Conservation (phyloP, 2,113 vertebrate genomes). For the Chlamydotis undulata region DNA sequence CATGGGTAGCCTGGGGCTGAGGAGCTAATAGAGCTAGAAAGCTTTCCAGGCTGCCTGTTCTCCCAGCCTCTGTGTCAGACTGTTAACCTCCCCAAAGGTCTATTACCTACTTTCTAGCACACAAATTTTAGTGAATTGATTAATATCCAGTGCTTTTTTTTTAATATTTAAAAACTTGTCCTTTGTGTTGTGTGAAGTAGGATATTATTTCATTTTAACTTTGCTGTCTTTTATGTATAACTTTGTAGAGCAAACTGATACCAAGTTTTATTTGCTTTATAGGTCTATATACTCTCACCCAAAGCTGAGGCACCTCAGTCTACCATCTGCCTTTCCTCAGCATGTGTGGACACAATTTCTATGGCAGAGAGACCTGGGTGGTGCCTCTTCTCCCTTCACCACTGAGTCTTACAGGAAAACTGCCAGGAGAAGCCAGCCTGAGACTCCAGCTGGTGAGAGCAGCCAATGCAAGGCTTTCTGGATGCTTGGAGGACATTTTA, state of each 20-base stretch:
- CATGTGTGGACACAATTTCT: not conserved
- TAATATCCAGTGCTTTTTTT: not conserved
- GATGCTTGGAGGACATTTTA: not conserved
- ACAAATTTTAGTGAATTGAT: not conserved
- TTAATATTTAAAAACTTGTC: not conserved
- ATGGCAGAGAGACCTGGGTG: not conserved
- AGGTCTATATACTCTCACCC: not conserved
- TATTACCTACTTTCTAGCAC: not conserved
- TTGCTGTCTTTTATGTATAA: not conserved
- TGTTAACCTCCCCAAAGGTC: not conserved
- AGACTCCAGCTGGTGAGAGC: not conserved
- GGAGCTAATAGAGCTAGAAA: not conserved
- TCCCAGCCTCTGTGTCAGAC: not conserved
- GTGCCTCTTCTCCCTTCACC: not conserved
- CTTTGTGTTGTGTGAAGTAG: not conserved
- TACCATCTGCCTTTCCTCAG: not conserved
- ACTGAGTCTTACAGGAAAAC: not conserved
- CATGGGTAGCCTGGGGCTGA: not conserved
- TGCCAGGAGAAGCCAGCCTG: not conserved
- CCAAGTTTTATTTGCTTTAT: not conserved
- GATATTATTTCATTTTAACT: not conserved
- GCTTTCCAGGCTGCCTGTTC: not conserved
- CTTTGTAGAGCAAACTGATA: not conserved
- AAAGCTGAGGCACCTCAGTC: not conserved
- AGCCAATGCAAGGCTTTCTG: not conserved